These are phyloP conservation scores for Petrocephalus zakoni DNA, from an alignment of 2,113 vertebrate species.

Conservation along the genomic window DNA sequence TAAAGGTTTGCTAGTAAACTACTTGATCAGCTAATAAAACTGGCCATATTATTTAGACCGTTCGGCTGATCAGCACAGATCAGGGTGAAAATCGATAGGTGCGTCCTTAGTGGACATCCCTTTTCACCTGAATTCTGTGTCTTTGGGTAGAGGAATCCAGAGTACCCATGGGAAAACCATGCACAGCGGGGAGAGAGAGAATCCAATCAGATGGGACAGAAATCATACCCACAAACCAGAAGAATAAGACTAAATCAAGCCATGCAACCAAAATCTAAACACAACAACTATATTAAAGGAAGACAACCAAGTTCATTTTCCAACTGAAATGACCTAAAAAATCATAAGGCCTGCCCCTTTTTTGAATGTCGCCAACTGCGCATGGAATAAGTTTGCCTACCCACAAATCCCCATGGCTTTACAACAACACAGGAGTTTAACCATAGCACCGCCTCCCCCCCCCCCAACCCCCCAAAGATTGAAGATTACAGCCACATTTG, in stretches of 20 bases:
- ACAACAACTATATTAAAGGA: background rate
- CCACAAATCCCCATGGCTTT: constrained; percentile 1
- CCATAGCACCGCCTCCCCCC: background rate
- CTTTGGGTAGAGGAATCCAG: background rate
- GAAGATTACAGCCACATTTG: constrained; percentile 5
- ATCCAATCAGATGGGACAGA: background rate
- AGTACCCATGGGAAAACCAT: background rate
- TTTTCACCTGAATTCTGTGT: background rate
- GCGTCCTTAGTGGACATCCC: background rate
- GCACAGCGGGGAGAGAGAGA: background rate
- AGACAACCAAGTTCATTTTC: background rate
- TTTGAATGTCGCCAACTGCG: background rate
- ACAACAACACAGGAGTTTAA: constrained; percentile 10
- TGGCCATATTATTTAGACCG: background rate
- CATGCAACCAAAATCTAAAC: background rate
- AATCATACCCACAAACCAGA: background rate
- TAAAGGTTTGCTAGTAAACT: background rate
- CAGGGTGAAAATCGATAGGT: background rate
- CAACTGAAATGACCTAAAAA: background rate
- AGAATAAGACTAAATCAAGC: background rate
- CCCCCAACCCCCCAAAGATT: background rate
- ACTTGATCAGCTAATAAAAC: background rate
- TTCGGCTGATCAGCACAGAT: background rate
- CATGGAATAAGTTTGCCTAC: constrained; percentile 22
- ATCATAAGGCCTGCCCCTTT: background rate